Evolutionary conservation across 2,113 vertebrate species (phyloP).

Genomic region (Carassius carassius): DNA sequence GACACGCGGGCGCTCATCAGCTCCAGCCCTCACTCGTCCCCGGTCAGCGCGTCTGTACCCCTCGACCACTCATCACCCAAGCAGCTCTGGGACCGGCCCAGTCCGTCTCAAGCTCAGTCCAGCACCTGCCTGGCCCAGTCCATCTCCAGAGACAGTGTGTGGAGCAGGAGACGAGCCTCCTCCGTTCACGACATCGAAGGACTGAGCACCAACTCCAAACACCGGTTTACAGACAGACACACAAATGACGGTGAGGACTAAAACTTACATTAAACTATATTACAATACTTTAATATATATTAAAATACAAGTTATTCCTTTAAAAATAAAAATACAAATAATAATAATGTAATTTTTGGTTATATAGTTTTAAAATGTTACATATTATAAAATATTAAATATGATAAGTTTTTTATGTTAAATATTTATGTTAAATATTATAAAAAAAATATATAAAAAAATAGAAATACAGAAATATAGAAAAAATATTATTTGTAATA

Average conservation of each 20-base stretch:
- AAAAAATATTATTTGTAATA: no score
- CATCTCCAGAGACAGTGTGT: conserved; percentile 89
- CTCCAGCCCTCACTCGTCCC: conserved; percentile 85
- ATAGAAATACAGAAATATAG: no score
- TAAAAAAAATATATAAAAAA: no score
- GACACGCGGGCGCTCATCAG: conserved; percentile 93
- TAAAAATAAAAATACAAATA: no score
- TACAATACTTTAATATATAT: no score
- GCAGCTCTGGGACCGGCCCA: conserved; percentile 85
- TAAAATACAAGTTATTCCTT: no score
- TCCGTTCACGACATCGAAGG: conserved; percentile 97
- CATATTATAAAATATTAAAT: no score
- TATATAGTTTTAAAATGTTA: no score
- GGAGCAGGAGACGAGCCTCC: conserved; percentile 92
- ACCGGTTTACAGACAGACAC: conserved; percentile 86
- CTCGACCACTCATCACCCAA: conserved; percentile 94
- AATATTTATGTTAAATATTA: no score
- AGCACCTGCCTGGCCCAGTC: conserved; percentile 85
- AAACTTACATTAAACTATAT: no score
- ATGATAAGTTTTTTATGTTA: no score
- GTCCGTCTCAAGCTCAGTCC: conserved; percentile 84
- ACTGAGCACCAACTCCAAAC: conserved; percentile 86
- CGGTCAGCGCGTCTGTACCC: conserved; percentile 86
- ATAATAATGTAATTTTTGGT: no score
- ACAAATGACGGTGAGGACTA: conserved; percentile 84